Percentiles rank a stretch among this genome's conserved stretches.
Evolutionary conservation across 2,797 vertebrate species (phyloP).

Genomic region (Periparus ater): DNA sequence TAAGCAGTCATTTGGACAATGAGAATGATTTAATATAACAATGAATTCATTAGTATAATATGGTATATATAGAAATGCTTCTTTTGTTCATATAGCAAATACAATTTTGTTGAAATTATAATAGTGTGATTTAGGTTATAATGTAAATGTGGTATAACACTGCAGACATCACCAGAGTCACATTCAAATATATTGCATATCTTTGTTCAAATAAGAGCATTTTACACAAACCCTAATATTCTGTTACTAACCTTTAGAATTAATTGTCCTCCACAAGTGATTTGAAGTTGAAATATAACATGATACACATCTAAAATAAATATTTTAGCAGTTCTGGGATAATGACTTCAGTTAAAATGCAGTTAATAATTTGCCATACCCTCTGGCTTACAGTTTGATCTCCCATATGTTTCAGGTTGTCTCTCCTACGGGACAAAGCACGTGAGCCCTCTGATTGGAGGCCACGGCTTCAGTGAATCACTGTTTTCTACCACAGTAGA

Average conservation of each 20-base stretch:
- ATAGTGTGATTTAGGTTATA: neutral
- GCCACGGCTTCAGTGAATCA: neutral
- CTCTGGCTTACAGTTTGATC: conserved; percentile 9
- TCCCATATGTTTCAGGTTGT: neutral
- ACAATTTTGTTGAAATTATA: neutral
- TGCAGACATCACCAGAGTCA: neutral
- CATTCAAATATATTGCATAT: neutral
- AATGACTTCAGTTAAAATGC: neutral
- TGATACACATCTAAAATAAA: neutral
- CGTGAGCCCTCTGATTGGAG: neutral
- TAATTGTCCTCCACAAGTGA: neutral
- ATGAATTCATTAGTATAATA: neutral
- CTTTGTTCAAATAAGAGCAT: neutral
- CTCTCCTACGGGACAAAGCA: neutral
- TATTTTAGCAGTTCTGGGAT: conserved; percentile 12
- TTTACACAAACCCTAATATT: neutral
- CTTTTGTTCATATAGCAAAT: neutral
- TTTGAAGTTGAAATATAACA: conserved; percentile 15
- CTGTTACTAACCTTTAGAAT: neutral
- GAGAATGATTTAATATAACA: neutral
- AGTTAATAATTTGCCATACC: conserved; percentile 14
- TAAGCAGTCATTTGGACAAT: neutral
- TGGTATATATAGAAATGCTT: neutral
- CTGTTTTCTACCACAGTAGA: neutral
- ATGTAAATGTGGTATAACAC: neutral